Evolutionary conservation across 2,888 invertebrate genomes (phyloP).

Genomic region (Standfussiana lucernea): DNA sequence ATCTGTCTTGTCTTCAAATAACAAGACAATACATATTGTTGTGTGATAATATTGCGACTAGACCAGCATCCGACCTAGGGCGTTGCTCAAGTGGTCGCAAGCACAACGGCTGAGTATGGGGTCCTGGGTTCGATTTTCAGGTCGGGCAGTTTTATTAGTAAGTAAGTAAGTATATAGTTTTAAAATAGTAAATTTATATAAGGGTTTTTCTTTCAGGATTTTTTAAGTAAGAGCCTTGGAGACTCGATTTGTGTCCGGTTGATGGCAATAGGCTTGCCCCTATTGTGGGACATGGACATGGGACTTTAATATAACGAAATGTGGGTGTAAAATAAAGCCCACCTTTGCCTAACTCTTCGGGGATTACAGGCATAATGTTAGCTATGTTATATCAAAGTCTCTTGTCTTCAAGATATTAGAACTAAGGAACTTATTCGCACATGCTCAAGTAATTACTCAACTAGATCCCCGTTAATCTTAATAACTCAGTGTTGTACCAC

Average conservation of each 20-base stretch:
- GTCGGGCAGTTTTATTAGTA: background rate
- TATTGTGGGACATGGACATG: background rate
- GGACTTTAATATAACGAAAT: background rate
- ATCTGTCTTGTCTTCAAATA: background rate
- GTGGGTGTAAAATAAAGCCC: background rate
- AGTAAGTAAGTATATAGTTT: too few species aligned
- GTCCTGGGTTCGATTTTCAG: background rate
- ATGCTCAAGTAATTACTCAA: constrained; percentile 48
- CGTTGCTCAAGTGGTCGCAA: too few species aligned
- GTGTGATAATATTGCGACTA: background rate
- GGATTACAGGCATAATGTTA: background rate
- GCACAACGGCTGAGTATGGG: background rate
- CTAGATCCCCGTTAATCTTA: constrained; percentile 46
- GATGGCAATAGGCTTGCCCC: background rate
- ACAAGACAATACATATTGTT: background rate
- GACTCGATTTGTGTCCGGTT: background rate
- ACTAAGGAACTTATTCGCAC: constrained; percentile 3
- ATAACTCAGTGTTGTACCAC: constrained; percentile 38
- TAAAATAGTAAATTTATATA: too few species aligned
- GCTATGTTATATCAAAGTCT: background rate
- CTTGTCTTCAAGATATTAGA: constrained; percentile 2
- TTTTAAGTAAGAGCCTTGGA: background rate
- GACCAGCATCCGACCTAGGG: background rate
- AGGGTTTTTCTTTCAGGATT: too few species aligned
- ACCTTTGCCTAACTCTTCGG: background rate